These are phyloP conservation scores for Pachyseris speciosa DNA, from an alignment of 64 coral and sea anemone genomes.

Conservation along the genomic window DNA sequence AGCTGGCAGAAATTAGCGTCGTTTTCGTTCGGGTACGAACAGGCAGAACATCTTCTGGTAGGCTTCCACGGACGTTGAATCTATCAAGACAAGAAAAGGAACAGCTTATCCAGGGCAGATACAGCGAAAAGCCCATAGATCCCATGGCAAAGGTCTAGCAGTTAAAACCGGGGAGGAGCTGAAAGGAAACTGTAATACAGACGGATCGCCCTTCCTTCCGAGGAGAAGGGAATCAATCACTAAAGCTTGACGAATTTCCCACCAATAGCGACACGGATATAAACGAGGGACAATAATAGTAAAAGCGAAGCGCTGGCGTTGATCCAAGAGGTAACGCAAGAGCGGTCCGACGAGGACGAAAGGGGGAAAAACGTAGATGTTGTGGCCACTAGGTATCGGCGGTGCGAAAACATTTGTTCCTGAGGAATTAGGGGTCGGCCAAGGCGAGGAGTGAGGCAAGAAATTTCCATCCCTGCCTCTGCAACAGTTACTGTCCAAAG, in stretches of 20 bases:
- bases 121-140: constrained; percentile 45
- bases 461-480: neutral
- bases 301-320: neutral
- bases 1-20: constrained; percentile 39
- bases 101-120: neutral
- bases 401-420: constrained; percentile 42
- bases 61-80: constrained; percentile 28
- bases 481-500: constrained; percentile 36
- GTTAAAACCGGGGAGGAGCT: neutral
- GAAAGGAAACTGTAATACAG: constrained; percentile 12
- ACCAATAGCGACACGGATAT: constrained; percentile 6
- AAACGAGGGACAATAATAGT: constrained; percentile 16
- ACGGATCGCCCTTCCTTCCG: neutral
- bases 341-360: constrained; percentile 39
- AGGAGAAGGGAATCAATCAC: neutral
- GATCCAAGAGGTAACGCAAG: constrained; percentile 7
- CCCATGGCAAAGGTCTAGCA: constrained; percentile 24
- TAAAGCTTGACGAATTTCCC: constrained; percentile 1
- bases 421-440: constrained; percentile 6
- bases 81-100: neutral
- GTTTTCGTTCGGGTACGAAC: constrained; percentile 18
- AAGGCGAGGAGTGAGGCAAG: constrained; percentile 47
- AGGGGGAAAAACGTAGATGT: constrained; percentile 66
- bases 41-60: neutral
- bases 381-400: neutral